phyloP scores from a whole-genome alignment of 1,140 invertebrate species.

The Octopus sinensis region DNA sequence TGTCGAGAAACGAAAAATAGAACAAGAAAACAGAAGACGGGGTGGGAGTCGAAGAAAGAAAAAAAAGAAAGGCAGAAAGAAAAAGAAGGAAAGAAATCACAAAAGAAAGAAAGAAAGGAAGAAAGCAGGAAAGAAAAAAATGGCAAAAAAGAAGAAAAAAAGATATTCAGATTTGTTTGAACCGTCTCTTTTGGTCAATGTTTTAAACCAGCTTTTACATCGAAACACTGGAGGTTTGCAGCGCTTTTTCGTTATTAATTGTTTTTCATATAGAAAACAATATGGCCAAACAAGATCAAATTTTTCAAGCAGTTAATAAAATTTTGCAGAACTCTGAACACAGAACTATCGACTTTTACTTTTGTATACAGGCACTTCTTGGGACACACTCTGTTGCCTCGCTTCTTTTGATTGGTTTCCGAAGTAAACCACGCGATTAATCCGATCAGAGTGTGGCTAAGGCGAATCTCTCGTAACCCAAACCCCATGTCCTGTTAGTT shows the following conservation, averaged over 20 bases:
- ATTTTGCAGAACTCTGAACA: not conserved
- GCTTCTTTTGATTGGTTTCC: not conserved
- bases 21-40: not conserved
- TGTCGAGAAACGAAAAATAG: not conserved
- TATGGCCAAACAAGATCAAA: not conserved
- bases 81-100: not conserved
- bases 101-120: not conserved
- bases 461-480: not conserved
- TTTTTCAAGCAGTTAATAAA: not conserved
- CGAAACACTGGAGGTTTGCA: too few species aligned
- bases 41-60: not conserved
- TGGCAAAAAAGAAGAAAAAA: not conserved
- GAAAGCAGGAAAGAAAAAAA: not conserved
- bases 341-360: not conserved
- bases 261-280: not conserved
- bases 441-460: not conserved
- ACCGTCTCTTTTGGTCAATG: too few species aligned
- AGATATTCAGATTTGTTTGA: not conserved
- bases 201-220: too few species aligned
- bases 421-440: not conserved
- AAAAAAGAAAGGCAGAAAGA: not conserved
- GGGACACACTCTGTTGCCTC: not conserved
- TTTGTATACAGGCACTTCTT: not conserved
- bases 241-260: not conserved
- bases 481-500: not conserved